phyloP scores from a whole-genome alignment of 92 coral and sea anemone species.

The Actinernus sp. region DNA sequence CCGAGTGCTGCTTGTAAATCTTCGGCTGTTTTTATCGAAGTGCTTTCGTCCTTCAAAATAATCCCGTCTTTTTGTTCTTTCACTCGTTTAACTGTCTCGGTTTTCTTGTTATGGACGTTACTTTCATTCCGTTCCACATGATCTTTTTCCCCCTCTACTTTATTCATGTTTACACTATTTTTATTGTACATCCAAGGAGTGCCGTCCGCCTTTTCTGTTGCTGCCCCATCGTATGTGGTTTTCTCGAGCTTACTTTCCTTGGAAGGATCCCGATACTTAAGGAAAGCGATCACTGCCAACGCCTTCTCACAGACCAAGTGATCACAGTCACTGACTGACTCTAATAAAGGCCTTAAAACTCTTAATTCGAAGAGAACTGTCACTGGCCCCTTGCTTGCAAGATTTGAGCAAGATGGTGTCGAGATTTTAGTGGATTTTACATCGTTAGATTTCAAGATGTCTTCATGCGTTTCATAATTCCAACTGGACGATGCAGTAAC shows the following conservation, averaged over 20 bases:
- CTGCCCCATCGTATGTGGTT: background rate
- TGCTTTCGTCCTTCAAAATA: background rate
- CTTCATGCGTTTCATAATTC: background rate
- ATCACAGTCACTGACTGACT: constrained; percentile 86
- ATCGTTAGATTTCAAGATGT: background rate
- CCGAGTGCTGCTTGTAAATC: constrained; percentile 38
- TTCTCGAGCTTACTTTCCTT: no score
- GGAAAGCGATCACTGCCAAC: constrained; percentile 33
- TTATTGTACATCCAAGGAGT: no score
- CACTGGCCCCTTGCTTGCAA: background rate
- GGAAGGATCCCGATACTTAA: no score
- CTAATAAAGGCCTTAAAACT: constrained; percentile 53
- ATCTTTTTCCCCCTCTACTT: no score
- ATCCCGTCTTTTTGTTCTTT: background rate
- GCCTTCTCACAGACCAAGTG: constrained; percentile 83
- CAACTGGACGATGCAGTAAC: background rate
- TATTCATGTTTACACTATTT: no score
- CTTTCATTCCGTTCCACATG: background rate
- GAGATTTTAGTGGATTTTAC: no score
- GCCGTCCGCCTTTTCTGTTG: background rate
- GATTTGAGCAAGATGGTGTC: background rate
- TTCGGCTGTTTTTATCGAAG: constrained; percentile 9
- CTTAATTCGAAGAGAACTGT: constrained; percentile 38
- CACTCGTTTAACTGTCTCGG: background rate
- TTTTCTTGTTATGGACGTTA: background rate